phyloP scores from a whole-genome alignment of 2,113 vertebrate species.

The Tangachromis dhanisi region DNA sequence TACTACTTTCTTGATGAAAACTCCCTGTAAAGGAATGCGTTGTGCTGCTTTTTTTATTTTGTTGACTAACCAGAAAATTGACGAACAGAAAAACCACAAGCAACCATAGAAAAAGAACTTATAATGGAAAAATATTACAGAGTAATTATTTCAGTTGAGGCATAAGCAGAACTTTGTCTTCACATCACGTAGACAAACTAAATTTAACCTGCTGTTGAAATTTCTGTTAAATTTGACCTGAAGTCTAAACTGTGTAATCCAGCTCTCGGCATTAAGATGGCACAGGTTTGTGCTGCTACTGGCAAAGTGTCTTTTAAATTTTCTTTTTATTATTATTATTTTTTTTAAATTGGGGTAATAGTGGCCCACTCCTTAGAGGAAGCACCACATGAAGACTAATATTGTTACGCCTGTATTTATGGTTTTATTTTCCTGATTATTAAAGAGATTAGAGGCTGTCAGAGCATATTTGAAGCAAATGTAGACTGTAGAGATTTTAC shows the following conservation, averaged over 20 bases:
- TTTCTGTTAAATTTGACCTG: neutral
- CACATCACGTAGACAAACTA: neutral
- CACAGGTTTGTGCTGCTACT: neutral
- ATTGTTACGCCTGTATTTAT: neutral
- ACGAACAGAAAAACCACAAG: neutral
- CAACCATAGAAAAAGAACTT: neutral
- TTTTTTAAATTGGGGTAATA: neutral
- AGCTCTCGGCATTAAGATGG: neutral
- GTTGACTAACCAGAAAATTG: neutral
- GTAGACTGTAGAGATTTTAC: neutral
- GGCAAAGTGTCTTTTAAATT: neutral
- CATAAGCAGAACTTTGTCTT: neutral
- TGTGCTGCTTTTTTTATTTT: neutral
- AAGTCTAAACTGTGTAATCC: neutral
- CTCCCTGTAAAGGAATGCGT: slow-evolving; percentile 8
- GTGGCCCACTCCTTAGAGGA: neutral
- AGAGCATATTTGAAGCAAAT: neutral
- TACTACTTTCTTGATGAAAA: slow-evolving; percentile 41
- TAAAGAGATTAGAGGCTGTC: neutral
- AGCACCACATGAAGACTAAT: neutral
- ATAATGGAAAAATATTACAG: neutral
- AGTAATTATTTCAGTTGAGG: neutral
- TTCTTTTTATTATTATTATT: neutral
- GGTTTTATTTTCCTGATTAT: neutral
- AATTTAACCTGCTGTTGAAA: neutral